Conservation (phyloP, 2,888 invertebrate species). For the Xanthorhoe designata region DNA sequence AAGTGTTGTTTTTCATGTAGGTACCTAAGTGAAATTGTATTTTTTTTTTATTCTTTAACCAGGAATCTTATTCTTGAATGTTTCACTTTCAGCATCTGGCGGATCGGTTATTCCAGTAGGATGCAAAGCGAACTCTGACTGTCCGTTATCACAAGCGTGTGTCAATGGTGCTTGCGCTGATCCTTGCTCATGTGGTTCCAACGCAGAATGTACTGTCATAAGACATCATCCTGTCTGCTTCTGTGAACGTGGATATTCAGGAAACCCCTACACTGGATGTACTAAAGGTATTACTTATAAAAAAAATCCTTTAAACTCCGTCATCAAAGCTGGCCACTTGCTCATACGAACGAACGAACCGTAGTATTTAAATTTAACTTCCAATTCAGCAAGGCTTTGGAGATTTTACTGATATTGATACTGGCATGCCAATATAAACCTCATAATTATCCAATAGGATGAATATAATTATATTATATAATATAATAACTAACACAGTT, state of each 20-base stretch:
- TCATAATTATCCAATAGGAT: too few species aligned
- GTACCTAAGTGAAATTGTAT: too few species aligned
- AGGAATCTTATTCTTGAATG: background rate
- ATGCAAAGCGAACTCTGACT: constrained; percentile 92
- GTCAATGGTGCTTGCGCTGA: constrained; percentile 92
- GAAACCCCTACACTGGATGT: constrained; percentile 94
- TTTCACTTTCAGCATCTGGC: constrained; percentile 77
- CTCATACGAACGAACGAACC: too few species aligned
- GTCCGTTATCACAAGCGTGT: constrained; percentile 93
- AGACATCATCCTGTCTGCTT: constrained; percentile 95
- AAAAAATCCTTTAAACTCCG: too few species aligned
- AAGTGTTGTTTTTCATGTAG: too few species aligned
- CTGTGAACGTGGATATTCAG: constrained; percentile 93
- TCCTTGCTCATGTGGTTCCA: constrained; percentile 94
- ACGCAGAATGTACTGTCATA: constrained; percentile 92
- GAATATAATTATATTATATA: too few species aligned
- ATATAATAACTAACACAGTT: too few species aligned
- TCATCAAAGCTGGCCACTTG: too few species aligned
- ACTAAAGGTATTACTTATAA: constrained; percentile 86
- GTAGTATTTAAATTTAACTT: background rate
- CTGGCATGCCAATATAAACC: too few species aligned
- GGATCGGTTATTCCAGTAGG: constrained; percentile 86
- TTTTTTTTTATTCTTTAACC: too few species aligned
- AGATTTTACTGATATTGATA: too few species aligned
- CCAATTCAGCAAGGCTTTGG: too few species aligned